Base-by-base conservation (phyloP, 2,888 invertebrate genomes). In the Baronia brevicornis region DNA sequence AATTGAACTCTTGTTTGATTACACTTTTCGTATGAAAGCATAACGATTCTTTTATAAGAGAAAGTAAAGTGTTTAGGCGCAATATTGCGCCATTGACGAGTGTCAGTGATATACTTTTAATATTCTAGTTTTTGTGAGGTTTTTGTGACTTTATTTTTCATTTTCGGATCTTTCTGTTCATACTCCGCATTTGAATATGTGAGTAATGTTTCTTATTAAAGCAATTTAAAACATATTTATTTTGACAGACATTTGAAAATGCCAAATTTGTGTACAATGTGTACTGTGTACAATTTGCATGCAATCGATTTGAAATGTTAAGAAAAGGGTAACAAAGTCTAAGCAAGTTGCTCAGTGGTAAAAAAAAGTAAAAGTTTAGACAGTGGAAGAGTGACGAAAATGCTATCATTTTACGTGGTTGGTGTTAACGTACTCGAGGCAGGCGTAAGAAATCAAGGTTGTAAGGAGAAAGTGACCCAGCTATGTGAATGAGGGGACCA, bases 381-480 rank as follows among this genome's bases (percentile, higher is more conserved):
- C 56, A 44, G 54, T 54, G 46, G 53, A 31, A 39, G 37, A 54
- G 53, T 66, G 65, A 66, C 71, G 57, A 72, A 75, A 70, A 71
- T 69, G 55, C 67, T 65, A 65, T 69, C 54, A 47, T 42, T 68
- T 64, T 54, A 57, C 55, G 43, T 44, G 38, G 41, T 44, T 54
- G 58, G 58, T 63, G 72, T 63, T 67, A 65, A 65, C 65, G 74
- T 65, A 63, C 63, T 51, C 57, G 46, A 45, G 42, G 55, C 43
- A 43, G 45, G 41, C 48, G 60, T 60, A 74, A 75, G 75, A 78
- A 79, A 82, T 80, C 80, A 80, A 80, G 80, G 80, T 72, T 75
- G 77, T 59, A 43, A 49, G 56, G 79, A 77, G 80, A 80, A 80
- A 82, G 80, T 82, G 77, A 64, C 78, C 74, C 60, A 72, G 67